Conservation (phyloP, 2,113 vertebrate species). For the Etheostoma spectabile region DNA sequence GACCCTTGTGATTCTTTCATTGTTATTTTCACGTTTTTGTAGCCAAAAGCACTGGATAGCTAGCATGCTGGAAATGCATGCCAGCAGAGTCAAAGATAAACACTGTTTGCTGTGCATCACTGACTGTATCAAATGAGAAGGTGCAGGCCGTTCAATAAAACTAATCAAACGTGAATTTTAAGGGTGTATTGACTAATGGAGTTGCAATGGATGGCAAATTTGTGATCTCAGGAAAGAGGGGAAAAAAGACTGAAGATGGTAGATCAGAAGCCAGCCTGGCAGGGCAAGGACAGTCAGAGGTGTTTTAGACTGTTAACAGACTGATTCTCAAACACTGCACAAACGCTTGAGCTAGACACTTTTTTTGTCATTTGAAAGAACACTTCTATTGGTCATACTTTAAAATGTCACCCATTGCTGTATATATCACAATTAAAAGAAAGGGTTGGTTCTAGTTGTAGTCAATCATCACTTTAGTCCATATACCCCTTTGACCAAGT, state of each 20-base stretch:
- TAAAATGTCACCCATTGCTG: neutral
- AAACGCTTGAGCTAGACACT: neutral
- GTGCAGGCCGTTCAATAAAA: conserved; percentile 74
- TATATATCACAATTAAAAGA: neutral
- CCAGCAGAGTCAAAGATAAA: conserved; percentile 52
- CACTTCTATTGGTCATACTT: neutral
- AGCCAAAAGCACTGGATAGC: conserved; percentile 24
- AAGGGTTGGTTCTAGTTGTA: no score
- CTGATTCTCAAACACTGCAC: conserved; percentile 9
- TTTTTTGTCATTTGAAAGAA: conserved; percentile 4
- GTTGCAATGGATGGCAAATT: conserved; percentile 52
- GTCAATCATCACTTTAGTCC: neutral
- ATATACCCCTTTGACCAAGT: neutral
- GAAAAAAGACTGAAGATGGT: conserved; percentile 34
- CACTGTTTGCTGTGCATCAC: conserved; percentile 50
- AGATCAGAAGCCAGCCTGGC: conserved; percentile 41
- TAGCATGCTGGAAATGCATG: conserved; percentile 22
- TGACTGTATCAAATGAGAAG: conserved; percentile 49
- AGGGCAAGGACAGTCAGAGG: conserved; percentile 59
- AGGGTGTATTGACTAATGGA: conserved; percentile 69
- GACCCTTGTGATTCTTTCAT: conserved; percentile 62
- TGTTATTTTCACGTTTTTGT: conserved; percentile 49
- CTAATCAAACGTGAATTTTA: conserved; percentile 78
- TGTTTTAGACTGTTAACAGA: conserved; percentile 12
- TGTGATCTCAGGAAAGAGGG: conserved; percentile 42